A percentile compares a stretch with the other conserved stretches of the same genome.
Conservation (phyloP, 2,888 invertebrate species). For the Pterobdella sp. region DNA sequence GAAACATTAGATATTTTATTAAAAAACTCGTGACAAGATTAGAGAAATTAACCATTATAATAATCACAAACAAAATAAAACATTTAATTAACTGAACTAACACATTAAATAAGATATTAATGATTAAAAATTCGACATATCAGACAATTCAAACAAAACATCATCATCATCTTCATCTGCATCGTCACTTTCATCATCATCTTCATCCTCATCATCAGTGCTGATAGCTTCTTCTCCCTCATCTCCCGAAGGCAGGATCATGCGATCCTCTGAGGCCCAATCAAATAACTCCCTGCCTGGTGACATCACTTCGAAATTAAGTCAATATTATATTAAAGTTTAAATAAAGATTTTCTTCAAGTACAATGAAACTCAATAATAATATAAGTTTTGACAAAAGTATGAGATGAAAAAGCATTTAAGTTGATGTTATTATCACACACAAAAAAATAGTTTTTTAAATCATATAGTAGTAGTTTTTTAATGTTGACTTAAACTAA, state of each 20-base stretch:
- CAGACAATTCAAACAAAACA: constrained; percentile 38
- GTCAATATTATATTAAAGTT: neutral
- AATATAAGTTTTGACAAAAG: neutral
- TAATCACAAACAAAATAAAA: no score
- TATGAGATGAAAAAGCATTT: neutral
- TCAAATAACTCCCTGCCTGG: neutral
- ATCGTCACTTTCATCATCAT: constrained; percentile 36
- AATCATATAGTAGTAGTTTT: neutral
- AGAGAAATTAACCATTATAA: no score
- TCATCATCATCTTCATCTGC: constrained; percentile 39
- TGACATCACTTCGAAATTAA: neutral
- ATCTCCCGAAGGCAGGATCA: constrained; percentile 34
- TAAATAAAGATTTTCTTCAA: neutral
- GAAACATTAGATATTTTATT: no score
- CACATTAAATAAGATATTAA: no score
- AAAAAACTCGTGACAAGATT: no score
- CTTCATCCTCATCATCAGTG: constrained; percentile 37
- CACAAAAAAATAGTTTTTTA: neutral
- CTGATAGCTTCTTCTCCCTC: constrained; percentile 29
- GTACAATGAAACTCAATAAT: no score
- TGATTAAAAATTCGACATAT: constrained; percentile 33
- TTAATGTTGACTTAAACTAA: neutral
- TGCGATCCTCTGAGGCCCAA: no score
- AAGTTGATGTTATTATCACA: neutral
- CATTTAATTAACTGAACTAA: no score